phyloP scores from a whole-genome alignment of 2,113 vertebrate species.

The Sorex araneus region DNA sequence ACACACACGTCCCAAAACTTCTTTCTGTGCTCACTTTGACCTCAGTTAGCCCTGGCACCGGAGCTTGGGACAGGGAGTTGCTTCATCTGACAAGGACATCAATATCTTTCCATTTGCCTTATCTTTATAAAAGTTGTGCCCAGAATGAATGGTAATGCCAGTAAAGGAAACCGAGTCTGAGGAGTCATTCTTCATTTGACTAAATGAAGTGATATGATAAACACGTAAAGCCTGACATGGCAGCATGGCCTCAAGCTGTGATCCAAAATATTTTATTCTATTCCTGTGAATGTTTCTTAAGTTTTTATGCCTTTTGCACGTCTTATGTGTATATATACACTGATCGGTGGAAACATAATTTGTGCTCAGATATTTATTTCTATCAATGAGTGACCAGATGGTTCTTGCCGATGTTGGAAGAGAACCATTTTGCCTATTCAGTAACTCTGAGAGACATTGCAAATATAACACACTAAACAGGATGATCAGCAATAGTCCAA shows the following conservation, averaged over 20 bases:
- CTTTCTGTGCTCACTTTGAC: constrained; percentile 88
- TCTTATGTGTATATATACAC: constrained; percentile 28
- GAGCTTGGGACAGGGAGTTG: constrained; percentile 92
- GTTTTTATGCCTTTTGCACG: constrained; percentile 56
- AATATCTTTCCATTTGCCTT: constrained; percentile 91
- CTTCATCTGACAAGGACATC: constrained; percentile 92
- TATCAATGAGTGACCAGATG: constrained; percentile 70
- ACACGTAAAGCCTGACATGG: constrained; percentile 64
- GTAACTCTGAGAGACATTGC: constrained; percentile 9
- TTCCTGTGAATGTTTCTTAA: constrained; percentile 42
- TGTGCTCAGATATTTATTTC: constrained; percentile 67
- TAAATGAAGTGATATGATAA: constrained; percentile 82
- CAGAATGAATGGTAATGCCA: constrained; percentile 73
- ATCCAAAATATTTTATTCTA: constrained; percentile 52
- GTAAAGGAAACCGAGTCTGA: constrained; percentile 80
- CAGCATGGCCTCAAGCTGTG: constrained; percentile 55
- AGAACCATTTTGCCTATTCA: constrained; percentile 57
- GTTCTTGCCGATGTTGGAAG: constrained; percentile 48
- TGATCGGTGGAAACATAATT: constrained; percentile 60
- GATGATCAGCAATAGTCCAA: neutral
- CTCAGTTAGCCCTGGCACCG: constrained; percentile 89
- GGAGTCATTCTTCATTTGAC: constrained; percentile 83
- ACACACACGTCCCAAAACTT: constrained; percentile 87
- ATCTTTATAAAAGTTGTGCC: constrained; percentile 83
- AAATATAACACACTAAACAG: neutral